Conservation (phyloP, 2,888 invertebrate genomes). For the Nomada hirtipes region DNA sequence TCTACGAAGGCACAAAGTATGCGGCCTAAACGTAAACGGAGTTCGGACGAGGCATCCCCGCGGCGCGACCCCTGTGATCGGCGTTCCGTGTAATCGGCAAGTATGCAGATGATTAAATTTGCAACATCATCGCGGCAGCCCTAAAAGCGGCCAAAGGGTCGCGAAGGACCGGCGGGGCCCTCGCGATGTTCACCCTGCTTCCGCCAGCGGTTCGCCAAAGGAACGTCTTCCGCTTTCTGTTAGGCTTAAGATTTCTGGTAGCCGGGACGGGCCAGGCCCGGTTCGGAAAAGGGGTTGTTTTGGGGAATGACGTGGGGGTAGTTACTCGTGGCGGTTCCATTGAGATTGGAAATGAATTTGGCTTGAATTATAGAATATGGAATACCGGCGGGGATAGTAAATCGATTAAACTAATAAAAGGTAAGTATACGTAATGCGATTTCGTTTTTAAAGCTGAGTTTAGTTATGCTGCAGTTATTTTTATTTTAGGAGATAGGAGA, state of each 20-base stretch:
- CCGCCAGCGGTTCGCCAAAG: conserved; percentile 79
- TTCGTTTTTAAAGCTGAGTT: too few species aligned
- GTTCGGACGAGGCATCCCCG: conserved; percentile 70
- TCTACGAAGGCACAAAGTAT: conserved; percentile 68
- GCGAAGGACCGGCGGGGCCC: conserved; percentile 30
- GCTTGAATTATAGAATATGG: too few species aligned
- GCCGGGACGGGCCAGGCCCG: neutral
- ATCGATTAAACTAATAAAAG: too few species aligned
- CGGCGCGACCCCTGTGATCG: conserved; percentile 83
- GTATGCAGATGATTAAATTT: conserved; percentile 85
- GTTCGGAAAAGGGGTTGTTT: neutral
- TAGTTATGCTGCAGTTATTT: too few species aligned
- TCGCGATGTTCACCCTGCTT: conserved; percentile 68
- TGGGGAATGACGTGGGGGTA: neutral
- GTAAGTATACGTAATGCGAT: too few species aligned
- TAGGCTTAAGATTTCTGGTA: conserved; percentile 59
- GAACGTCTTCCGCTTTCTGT: conserved; percentile 64
- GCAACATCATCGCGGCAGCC: conserved; percentile 84
- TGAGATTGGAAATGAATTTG: too few species aligned
- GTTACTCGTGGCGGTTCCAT: too few species aligned
- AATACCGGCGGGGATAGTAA: too few species aligned
- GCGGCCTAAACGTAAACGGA: conserved; percentile 71
- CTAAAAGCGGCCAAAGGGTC: conserved; percentile 77
- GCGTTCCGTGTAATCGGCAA: conserved; percentile 84
- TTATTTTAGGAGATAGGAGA: too few species aligned